Base-by-base conservation (phyloP, 35 echinoderm and acorn worm species). In the Apostichopus californicus region DNA sequence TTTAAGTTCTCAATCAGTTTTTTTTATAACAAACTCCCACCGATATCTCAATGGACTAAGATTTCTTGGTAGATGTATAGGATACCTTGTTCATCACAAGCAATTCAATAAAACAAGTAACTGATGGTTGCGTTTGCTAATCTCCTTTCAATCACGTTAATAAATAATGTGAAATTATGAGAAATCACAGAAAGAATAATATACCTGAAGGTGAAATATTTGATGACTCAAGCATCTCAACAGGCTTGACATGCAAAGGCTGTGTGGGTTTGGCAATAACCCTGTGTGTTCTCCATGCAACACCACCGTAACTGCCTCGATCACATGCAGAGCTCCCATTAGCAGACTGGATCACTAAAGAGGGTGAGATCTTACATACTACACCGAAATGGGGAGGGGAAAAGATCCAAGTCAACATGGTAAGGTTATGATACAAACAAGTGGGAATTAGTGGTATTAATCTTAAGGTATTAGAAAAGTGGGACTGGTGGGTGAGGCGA, bases 331-430 rank as follows among this genome's bases (percentile, higher is more conserved):
- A 20, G 20, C 54, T 58, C 56, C 81, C 81, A 58, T 58, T n/a
- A 55, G 81, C 13, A 85, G 81, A 55, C 20, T 59, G 55, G n/a
- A 58, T 59, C 55, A 6, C 56, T 85, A 85, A 58, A 85, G 81
- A 85, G 52, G 81, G 57, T 85, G 56, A 85, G 57, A 85, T 59
- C 57, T 58, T 85, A 59, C 55, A 85, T 85, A 85, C 81, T 85
- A 85, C 81, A 85, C 9, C n/a, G 24, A 55, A 85, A 11, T 9
- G 81, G 57, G 81, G 81, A 85, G 81, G 81, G 81, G 81, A 85
- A 58, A 85, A 85, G 81, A 58, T 58, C 52, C 54, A 63, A 56
- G 6, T 85, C 56, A 81, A 81, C 9, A 81, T 25, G 23, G 23
- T 22, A 85, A 81, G 17, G 28, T 81, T 52, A 55, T 81, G 0